phyloP scores from a whole-genome alignment of 2,888 invertebrate species.

The Caenorhabditis sp. region DNA sequence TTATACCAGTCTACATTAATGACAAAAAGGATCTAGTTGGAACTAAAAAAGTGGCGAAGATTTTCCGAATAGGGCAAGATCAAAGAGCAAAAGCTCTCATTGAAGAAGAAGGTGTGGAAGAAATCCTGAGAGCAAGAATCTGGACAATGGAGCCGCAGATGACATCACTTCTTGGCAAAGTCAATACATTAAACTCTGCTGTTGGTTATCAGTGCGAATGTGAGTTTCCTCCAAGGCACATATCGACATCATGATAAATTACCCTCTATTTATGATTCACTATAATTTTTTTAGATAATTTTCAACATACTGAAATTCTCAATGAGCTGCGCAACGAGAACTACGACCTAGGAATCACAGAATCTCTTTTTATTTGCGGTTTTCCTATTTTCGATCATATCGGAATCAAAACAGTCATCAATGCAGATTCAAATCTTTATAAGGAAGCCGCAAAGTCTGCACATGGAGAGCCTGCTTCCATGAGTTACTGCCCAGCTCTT shows the following conservation, averaged over 20 bases:
- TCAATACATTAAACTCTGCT: slow-evolving; percentile 24
- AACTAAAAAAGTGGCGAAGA: slow-evolving; percentile 52
- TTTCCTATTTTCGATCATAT: slow-evolving; percentile 45
- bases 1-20: slow-evolving; percentile 49
- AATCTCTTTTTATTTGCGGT: slow-evolving; percentile 48
- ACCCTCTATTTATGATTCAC: no score
- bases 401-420: slow-evolving; percentile 50
- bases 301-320: slow-evolving; percentile 40
- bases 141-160: slow-evolving; percentile 48
- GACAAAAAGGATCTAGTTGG: slow-evolving; percentile 39
- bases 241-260: no score
- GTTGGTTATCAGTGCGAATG: slow-evolving; percentile 40
- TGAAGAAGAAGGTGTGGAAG: slow-evolving; percentile 17
- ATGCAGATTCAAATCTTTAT: slow-evolving; percentile 45
- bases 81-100: slow-evolving; percentile 15
- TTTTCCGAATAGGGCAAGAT: slow-evolving; percentile 41
- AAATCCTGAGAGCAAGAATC: slow-evolving; percentile 18
- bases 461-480: slow-evolving; percentile 52
- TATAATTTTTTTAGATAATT: slow-evolving; percentile 31
- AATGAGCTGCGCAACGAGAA: slow-evolving; percentile 35
- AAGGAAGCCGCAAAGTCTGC: slow-evolving; percentile 43
- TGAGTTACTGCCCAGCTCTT: slow-evolving; percentile 52
- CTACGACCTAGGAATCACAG: slow-evolving; percentile 56
- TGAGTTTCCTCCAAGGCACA: no score
- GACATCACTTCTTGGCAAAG: slow-evolving; percentile 22